These are phyloP conservation scores for Lasioglossum albipes DNA, from an alignment of 1,140 invertebrate genomes.

Conservation along the genomic window DNA sequence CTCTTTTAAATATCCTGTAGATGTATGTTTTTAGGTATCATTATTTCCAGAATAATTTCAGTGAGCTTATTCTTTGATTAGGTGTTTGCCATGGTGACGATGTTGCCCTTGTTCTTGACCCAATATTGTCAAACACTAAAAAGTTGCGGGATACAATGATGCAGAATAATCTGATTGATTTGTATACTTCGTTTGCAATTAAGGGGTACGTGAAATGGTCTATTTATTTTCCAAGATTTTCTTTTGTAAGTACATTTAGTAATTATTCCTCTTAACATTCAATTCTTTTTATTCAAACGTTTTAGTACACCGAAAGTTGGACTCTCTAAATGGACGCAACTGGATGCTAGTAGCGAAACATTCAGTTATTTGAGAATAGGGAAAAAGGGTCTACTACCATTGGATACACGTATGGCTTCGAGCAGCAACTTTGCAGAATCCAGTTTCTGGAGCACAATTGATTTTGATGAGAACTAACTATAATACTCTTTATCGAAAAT, in stretches of 20 bases:
- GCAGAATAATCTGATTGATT: slow-evolving; percentile 77
- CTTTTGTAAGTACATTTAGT: too few relatives aligned
- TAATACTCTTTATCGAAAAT: not conserved
- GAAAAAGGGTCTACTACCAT: slow-evolving; percentile 62
- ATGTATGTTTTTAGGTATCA: too few relatives aligned
- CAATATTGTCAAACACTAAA: slow-evolving; percentile 60
- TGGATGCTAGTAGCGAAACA: slow-evolving; percentile 70
- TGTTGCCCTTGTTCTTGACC: slow-evolving; percentile 67
- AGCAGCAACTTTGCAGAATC: slow-evolving; percentile 78
- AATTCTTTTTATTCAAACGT: not conserved
- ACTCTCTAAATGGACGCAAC: slow-evolving; percentile 64
- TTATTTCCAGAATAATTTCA: not conserved
- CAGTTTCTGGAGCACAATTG: slow-evolving; percentile 81
- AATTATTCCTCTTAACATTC: too few relatives aligned
- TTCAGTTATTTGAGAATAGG: slow-evolving; percentile 79
- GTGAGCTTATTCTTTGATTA: slow-evolving; percentile 55
- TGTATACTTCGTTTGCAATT: slow-evolving; percentile 79
- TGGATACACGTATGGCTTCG: slow-evolving; percentile 73
- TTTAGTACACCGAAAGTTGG: slow-evolving; percentile 70
- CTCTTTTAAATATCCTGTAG: too few relatives aligned
- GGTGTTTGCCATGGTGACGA: slow-evolving; percentile 83
- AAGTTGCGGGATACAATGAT: slow-evolving; percentile 76
- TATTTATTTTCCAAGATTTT: not conserved
- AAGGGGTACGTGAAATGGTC: slow-evolving; percentile 76
- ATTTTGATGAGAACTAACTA: slow-evolving; percentile 79